Percentiles rank a stretch among this genome's conserved stretches.
Conservation (phyloP, 2,797 vertebrate species). For the Cuculus canorus region DNA sequence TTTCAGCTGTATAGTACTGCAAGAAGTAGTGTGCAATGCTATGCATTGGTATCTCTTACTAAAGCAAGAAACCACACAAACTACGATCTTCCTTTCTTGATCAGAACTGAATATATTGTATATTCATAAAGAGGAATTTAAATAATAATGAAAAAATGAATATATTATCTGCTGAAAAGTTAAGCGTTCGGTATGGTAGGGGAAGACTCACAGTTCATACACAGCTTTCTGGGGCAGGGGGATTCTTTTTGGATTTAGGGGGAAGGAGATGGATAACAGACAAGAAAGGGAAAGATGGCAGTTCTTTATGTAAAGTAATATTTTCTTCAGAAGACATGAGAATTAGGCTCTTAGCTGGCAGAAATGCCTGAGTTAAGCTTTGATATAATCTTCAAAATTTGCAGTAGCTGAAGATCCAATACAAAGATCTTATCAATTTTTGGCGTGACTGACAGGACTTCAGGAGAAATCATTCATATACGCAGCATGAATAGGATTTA, state of each 20-base stretch:
- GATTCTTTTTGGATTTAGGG: not conserved
- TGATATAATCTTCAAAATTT: not conserved
- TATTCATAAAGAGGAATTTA: slow-evolving; percentile 3
- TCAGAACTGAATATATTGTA: not conserved
- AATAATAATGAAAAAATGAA: not conserved
- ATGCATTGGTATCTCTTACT: not conserved
- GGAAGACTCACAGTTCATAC: not conserved
- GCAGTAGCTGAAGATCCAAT: not conserved
- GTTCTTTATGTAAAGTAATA: not conserved
- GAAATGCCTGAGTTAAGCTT: not conserved
- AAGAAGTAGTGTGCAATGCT: not conserved
- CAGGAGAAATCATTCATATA: not conserved
- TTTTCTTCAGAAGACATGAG: not conserved
- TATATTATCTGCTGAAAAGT: slow-evolving; percentile 13
- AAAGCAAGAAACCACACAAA: not conserved
- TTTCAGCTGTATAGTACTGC: not conserved
- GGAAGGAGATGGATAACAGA: not conserved
- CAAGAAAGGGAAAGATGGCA: not conserved
- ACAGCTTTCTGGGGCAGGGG: not conserved
- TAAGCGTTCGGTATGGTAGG: not conserved
- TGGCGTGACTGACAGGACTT: too few relatives aligned
- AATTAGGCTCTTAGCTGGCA: not conserved
- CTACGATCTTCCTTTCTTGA: not conserved
- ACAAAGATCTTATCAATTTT: not conserved
- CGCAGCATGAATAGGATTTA: not conserved